Conservation (phyloP, 2,888 invertebrate species). For the Ichneumoninae sp. region DNA sequence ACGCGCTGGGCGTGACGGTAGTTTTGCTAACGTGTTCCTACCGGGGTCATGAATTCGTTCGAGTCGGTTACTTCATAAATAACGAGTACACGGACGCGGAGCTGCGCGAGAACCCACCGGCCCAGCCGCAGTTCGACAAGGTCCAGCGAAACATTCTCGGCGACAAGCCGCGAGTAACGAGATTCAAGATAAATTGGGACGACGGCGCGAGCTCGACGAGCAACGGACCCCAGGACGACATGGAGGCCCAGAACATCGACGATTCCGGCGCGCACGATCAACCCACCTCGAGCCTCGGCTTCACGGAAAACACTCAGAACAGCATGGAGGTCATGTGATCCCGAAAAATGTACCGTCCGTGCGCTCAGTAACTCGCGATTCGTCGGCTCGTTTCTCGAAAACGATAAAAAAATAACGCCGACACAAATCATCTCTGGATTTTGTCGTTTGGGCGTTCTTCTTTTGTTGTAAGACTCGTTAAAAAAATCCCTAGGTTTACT, state of each 20-base stretch:
- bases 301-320: constrained; percentile 82
- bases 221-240: constrained; percentile 77
- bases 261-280: constrained; percentile 81
- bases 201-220: constrained; percentile 85
- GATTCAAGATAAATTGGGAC: constrained; percentile 99
- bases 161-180: constrained; percentile 94
- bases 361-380: constrained; percentile 45
- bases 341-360: constrained; percentile 18
- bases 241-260: constrained; percentile 77
- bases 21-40: constrained; percentile 98
- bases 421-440: background rate
- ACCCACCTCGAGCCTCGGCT: constrained; percentile 79
- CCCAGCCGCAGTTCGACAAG: constrained; percentile 96
- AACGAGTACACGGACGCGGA: constrained; percentile 98
- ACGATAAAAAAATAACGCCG: background rate
- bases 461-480: background rate
- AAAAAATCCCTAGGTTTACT: background rate
- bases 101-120: constrained; percentile 96
- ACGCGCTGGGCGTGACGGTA: constrained; percentile 99
- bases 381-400: background rate
- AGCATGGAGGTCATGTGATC: constrained; percentile 84
- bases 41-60: constrained; percentile 95
- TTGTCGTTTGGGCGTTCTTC: background rate
- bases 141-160: constrained; percentile 87
- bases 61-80: constrained; percentile 99